These are phyloP conservation scores for Penaeus chinensis DNA, from an alignment of 1,140 invertebrate genomes.

Conservation along the genomic window DNA sequence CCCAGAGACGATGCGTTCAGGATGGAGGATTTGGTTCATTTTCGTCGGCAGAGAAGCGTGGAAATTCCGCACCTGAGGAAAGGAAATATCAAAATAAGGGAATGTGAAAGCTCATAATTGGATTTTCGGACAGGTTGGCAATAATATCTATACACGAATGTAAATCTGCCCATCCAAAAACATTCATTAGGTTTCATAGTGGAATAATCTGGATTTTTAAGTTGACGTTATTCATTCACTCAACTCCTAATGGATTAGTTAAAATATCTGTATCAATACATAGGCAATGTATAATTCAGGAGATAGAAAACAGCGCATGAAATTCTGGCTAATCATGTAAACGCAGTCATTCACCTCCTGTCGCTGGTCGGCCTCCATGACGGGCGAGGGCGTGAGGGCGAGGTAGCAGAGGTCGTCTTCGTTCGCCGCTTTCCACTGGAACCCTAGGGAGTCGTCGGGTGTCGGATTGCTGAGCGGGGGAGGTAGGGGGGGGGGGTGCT, in stretches of 20 bases:
- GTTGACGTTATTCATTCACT: too few relatives aligned
- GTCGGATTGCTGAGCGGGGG: constrained; percentile 30
- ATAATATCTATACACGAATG: too few relatives aligned
- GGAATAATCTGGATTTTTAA: too few relatives aligned
- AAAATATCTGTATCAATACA: too few relatives aligned
- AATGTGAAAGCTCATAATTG: background rate
- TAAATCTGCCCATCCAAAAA: too few relatives aligned
- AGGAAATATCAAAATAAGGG: background rate
- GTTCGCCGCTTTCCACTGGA: constrained; percentile 26
- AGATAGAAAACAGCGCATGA: too few relatives aligned
- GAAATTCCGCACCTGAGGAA: constrained; percentile 19
- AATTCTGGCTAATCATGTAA: too few relatives aligned
- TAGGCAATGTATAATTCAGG: too few relatives aligned
- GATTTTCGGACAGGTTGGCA: too few relatives aligned
- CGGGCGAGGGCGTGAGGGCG: constrained; percentile 1
- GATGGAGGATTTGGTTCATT: constrained; percentile 6
- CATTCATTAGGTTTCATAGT: too few relatives aligned
- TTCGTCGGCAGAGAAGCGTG: constrained; percentile 15
- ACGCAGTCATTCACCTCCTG: background rate
- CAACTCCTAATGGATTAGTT: too few relatives aligned
- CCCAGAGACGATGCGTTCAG: background rate
- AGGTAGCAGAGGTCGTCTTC: constrained; percentile 10
- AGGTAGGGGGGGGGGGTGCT: background rate
- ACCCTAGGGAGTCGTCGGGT: constrained; percentile 39
- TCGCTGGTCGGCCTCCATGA: constrained; percentile 26